phyloP scores from a whole-genome alignment of 2,888 invertebrate genomes.

The Lumbricus terrestris region DNA sequence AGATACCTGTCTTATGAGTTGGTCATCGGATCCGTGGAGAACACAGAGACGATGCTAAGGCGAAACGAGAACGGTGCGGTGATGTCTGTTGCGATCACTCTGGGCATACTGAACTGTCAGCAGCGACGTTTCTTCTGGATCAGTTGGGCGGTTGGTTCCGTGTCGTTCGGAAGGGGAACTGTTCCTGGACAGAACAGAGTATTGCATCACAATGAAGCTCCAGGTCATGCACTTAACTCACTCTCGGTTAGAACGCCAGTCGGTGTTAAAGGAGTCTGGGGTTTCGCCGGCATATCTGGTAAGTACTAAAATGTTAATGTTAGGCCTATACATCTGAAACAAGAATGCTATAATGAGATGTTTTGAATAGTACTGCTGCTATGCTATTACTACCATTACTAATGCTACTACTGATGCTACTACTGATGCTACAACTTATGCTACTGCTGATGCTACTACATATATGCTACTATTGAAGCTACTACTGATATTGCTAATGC shows the following conservation, averaged over 20 bases:
- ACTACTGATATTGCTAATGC: no score
- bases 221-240: not conserved
- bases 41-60: conserved; percentile 4
- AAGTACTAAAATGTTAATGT: not conserved
- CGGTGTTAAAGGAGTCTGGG: not conserved
- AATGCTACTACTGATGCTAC: no score
- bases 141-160: conserved; percentile 11
- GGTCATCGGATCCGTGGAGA: conserved; percentile 21
- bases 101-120: conserved; percentile 18
- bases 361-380: not conserved
- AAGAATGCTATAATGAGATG: not conserved
- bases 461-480: not conserved
- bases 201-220: not conserved
- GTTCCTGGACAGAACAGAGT: not conserved
- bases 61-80: not conserved
- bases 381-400: not conserved
- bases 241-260: not conserved
- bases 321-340: no score
- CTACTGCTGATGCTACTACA: not conserved
- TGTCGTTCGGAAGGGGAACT: not conserved
- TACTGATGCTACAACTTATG: not conserved
- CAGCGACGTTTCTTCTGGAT: conserved; percentile 24
- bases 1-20: not conserved
- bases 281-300: not conserved
- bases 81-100: not conserved